These are phyloP conservation scores for Ametastegia equiseti DNA, from an alignment of 2,888 invertebrate genomes.

Conservation along the genomic window DNA sequence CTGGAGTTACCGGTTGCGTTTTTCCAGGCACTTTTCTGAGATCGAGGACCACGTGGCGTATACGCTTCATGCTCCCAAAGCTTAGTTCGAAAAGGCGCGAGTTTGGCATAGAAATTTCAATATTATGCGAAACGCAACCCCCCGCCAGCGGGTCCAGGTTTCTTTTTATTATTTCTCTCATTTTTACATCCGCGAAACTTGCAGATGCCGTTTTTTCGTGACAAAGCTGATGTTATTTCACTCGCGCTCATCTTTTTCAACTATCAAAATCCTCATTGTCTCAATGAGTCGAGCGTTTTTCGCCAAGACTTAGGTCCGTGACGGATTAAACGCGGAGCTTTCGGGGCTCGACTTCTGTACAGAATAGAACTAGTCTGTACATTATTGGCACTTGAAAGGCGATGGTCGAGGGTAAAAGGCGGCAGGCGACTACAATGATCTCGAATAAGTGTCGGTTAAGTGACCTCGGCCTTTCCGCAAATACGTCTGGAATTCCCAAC, in stretches of 20 bases:
- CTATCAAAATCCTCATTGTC: too few species aligned
- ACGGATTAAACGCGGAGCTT: too few species aligned
- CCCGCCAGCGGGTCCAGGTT: neutral
- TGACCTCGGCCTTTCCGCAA: conserved; percentile 44
- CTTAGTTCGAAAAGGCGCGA: neutral
- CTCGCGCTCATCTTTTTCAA: too few species aligned
- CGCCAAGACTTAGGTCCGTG: too few species aligned
- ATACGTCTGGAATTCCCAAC: conserved; percentile 40
- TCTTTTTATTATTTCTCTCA: conserved; percentile 21
- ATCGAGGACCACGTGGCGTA: neutral
- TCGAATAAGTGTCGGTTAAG: conserved; percentile 44
- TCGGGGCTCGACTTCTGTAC: too few species aligned
- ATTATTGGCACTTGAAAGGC: conserved; percentile 38
- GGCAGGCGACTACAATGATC: conserved; percentile 25
- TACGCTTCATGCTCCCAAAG: neutral
- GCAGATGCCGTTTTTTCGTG: neutral
- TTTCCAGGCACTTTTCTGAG: neutral
- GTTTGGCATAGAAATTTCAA: conserved; percentile 28
- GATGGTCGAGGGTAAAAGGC: neutral
- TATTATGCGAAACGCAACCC: conserved; percentile 30
- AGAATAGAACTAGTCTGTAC: neutral
- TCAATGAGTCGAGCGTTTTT: too few species aligned
- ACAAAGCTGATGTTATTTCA: too few species aligned
- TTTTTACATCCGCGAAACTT: neutral
- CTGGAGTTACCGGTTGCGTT: neutral